Evolutionary conservation across 1,140 invertebrate species (phyloP).

Genomic region (Leguminivora glycinivorella): DNA sequence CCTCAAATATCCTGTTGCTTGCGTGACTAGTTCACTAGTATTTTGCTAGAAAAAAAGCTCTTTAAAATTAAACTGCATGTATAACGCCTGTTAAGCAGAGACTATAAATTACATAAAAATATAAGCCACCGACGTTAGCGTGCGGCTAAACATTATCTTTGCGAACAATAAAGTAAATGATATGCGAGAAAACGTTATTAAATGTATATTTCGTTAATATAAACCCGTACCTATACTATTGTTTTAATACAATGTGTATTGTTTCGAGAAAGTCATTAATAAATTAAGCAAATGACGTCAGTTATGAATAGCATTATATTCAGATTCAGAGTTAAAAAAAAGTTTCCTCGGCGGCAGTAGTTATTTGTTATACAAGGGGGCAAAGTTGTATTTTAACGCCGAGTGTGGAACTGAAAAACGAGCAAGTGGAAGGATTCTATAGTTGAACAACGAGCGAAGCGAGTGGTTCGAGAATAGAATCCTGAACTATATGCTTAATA

Average conservation of each 20-base stretch:
- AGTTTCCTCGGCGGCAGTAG: no score
- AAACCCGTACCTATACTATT: background rate
- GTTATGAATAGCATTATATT: no score
- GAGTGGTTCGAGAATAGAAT: no score
- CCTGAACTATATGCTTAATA: no score
- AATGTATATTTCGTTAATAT: conserved; percentile 2
- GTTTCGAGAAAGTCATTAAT: background rate
- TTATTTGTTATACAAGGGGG: no score
- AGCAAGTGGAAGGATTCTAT: no score
- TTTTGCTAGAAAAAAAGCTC: background rate
- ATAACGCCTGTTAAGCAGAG: conserved; percentile 8
- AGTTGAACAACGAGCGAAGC: no score
- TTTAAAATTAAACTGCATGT: conserved; percentile 12
- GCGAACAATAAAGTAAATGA: conserved; percentile 25
- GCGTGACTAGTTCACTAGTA: background rate
- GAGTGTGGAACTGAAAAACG: no score
- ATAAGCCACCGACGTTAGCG: conserved; percentile 21
- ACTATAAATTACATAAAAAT: conserved; percentile 16
- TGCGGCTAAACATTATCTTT: conserved; percentile 16
- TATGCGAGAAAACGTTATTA: conserved; percentile 2
- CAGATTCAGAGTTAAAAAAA: no score
- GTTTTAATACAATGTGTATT: conserved; percentile 3
- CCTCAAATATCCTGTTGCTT: background rate
- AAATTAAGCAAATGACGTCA: conserved; percentile 31
- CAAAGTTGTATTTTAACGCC: no score